A percentile compares a stretch with the other conserved stretches of the same genome.
phyloP scores from a whole-genome alignment of 2,888 invertebrate species.

The Sthenelais limicola region DNA sequence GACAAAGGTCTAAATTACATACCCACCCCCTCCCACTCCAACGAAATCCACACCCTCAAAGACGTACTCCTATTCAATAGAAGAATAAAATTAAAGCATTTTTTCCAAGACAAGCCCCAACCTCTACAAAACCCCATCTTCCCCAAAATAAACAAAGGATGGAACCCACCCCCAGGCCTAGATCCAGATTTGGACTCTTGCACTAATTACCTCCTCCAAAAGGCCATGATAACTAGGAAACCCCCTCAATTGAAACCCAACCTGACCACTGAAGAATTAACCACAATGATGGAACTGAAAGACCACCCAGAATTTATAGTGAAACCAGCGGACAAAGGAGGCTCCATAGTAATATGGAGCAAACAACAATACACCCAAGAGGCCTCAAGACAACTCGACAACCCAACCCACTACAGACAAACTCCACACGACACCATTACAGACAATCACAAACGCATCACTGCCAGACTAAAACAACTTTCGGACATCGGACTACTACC shows the following conservation, averaged over 20 bases:
- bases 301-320: not conserved
- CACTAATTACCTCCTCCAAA: not conserved
- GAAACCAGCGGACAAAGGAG: slow-evolving; percentile 7
- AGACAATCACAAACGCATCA: not conserved
- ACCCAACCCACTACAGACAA: not conserved
- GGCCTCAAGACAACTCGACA: not conserved
- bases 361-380: not conserved
- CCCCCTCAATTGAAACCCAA: not conserved
- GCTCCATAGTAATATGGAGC: not conserved
- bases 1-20: not conserved
- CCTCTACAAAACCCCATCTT: not conserved
- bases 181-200: not conserved
- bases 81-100: not conserved
- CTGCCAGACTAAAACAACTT: not conserved
- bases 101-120: not conserved
- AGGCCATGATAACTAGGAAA: not conserved
- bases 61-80: not conserved
- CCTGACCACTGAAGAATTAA: not conserved
- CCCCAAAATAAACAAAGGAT: not conserved
- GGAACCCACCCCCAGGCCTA: not conserved
- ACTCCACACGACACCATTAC: not conserved
- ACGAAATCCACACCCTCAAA: not conserved
- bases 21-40: not conserved
- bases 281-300: not conserved
- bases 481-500: not conserved